Evolutionary conservation across 2,888 invertebrate species (phyloP).

Genomic region (Panopea generosa): DNA sequence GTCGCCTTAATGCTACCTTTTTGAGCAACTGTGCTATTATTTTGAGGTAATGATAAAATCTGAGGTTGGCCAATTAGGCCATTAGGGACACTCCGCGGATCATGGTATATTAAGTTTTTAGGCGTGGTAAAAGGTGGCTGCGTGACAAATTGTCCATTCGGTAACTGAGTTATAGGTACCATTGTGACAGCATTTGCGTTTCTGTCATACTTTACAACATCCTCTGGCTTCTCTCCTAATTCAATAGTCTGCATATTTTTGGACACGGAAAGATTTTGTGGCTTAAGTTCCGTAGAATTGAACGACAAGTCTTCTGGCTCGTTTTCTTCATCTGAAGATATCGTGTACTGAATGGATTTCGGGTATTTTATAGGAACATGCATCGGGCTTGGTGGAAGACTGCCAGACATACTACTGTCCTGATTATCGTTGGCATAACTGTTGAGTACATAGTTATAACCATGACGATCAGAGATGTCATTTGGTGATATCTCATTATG

Average conservation of each 20-base stretch:
- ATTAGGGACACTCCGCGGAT: constrained; percentile 16
- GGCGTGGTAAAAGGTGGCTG: constrained; percentile 28
- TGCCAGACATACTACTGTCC: background rate
- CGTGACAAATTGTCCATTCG: constrained; percentile 1
- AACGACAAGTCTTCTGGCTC: constrained; percentile 48
- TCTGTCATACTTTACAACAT: constrained; percentile 48
- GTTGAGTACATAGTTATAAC: constrained; percentile 54
- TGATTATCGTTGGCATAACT: constrained; percentile 17
- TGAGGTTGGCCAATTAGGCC: constrained; percentile 33
- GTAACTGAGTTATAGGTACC: constrained; percentile 18
- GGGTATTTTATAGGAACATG: constrained; percentile 41
- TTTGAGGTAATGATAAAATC: constrained; percentile 8
- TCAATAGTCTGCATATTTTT: background rate
- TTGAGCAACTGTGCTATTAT: constrained; percentile 8
- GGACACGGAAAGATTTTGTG: constrained; percentile 24
- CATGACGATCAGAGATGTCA: constrained; percentile 3
- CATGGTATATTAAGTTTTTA: constrained; percentile 45
- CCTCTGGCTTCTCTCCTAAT: background rate
- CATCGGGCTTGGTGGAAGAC: constrained; percentile 50
- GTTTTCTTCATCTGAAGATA: constrained; percentile 41
- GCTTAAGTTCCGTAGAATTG: constrained; percentile 12
- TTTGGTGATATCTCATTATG: constrained; percentile 11
- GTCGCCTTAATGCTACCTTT: constrained; percentile 8
- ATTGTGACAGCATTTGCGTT: constrained; percentile 46
- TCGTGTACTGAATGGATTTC: constrained; percentile 43